These are phyloP conservation scores for Emmelina monodactyla DNA, from an alignment of 2,888 invertebrate species.

Conservation along the genomic window DNA sequence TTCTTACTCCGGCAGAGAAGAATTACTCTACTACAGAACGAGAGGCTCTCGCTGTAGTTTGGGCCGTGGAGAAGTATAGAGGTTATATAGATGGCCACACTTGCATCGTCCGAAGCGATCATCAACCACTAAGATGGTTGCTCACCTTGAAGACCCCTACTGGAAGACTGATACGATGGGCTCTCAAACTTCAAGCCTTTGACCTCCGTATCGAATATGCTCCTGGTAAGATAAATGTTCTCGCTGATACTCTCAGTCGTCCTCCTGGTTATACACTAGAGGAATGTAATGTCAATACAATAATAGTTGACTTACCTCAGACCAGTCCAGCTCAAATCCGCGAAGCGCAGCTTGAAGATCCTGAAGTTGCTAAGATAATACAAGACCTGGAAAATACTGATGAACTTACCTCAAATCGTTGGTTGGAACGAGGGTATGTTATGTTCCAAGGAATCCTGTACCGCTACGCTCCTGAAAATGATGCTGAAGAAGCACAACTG, in stretches of 20 bases:
- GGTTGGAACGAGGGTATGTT: too few relatives aligned
- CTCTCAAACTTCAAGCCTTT: constrained; percentile 9
- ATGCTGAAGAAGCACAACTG: too few relatives aligned
- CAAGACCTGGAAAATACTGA: too few relatives aligned
- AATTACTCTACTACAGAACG: constrained; percentile 10
- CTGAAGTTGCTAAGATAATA: too few relatives aligned
- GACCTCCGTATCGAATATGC: constrained; percentile 7
- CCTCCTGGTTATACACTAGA: background rate
- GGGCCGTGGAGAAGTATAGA: constrained; percentile 8
- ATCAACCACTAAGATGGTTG: constrained; percentile 10
- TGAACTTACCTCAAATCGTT: too few relatives aligned
- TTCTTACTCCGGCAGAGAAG: constrained; percentile 7
- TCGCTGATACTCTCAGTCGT: constrained; percentile 9
- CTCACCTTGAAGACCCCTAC: constrained; percentile 8
- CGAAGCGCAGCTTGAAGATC: too few relatives aligned
- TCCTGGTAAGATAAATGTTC: constrained; percentile 8
- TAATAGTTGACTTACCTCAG: constrained; percentile 1
- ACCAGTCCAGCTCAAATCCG: too few relatives aligned
- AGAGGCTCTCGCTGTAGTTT: constrained; percentile 10
- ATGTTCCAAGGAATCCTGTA: too few relatives aligned
- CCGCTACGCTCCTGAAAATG: too few relatives aligned
- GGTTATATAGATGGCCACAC: constrained; percentile 8
- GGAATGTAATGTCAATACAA: background rate
- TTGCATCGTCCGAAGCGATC: constrained; percentile 5
- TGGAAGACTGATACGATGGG: constrained; percentile 12